These are phyloP conservation scores for Salpingus planirostris DNA, from an alignment of 2,888 invertebrate genomes.

Conservation along the genomic window DNA sequence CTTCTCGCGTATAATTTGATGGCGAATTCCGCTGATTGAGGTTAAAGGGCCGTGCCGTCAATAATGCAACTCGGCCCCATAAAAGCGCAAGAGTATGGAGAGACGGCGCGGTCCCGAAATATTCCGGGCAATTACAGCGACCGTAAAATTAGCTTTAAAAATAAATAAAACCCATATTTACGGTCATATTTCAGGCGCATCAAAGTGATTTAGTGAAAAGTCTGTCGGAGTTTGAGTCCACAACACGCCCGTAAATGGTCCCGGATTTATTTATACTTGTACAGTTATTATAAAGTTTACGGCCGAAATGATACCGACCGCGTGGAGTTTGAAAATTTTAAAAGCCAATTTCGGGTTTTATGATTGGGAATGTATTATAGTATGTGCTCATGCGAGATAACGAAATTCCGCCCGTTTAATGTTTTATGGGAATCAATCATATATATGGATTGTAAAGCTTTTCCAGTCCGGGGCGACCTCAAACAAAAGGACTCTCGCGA, in stretches of 20 bases:
- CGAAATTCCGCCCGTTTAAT: slow-evolving; percentile 21
- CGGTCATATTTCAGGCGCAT: slow-evolving; percentile 5
- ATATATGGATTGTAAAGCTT: slow-evolving; percentile 19
- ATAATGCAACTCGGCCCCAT: no score
- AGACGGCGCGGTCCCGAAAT: slow-evolving; percentile 1
- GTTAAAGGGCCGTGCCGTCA: no score
- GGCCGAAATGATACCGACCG: slow-evolving; percentile 12
- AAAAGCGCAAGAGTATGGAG: no score
- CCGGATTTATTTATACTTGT: slow-evolving; percentile 10
- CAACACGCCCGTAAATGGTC: slow-evolving; percentile 7
- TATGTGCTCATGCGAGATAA: slow-evolving; percentile 20
- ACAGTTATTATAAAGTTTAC: slow-evolving; percentile 22
- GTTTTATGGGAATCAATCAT: slow-evolving; percentile 25
- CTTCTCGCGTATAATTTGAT: no score
- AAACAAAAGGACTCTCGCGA: slow-evolving; percentile 18
- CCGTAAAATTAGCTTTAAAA: slow-evolving; percentile 5
- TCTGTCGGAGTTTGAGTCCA: slow-evolving; percentile 3
- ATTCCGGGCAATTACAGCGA: slow-evolving; percentile 1
- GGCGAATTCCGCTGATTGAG: no score
- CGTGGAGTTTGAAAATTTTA: slow-evolving; percentile 23
- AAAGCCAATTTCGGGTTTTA: slow-evolving; percentile 27
- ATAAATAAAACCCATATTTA: slow-evolving; percentile 6
- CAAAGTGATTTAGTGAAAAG: slow-evolving; percentile 9
- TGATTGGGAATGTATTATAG: slow-evolving; percentile 17
- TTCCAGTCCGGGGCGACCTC: slow-evolving; percentile 12